These are phyloP conservation scores for Forbesichthys agassizii DNA, from an alignment of 2,113 vertebrate genomes.

Conservation along the genomic window DNA sequence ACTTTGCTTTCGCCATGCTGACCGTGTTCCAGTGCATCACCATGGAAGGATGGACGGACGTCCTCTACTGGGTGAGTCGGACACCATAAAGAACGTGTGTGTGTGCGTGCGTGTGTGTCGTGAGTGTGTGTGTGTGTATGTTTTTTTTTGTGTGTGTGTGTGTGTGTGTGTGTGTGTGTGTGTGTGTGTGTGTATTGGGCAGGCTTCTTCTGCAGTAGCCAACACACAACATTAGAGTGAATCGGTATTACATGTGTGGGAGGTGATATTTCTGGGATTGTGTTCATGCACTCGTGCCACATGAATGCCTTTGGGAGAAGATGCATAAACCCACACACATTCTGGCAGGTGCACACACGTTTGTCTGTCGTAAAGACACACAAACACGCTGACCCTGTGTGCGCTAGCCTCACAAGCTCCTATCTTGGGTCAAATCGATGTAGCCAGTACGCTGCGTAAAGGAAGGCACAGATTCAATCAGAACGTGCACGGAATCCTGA, in stretches of 20 bases:
- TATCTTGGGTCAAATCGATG: constrained; percentile 43
- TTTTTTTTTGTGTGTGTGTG: constrained; percentile 2
- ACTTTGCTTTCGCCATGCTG: constrained; percentile 98
- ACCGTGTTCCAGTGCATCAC: constrained; percentile 99
- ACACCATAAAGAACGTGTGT: constrained; percentile 35
- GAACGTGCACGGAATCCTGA: constrained; percentile 35
- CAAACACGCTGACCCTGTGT: constrained; percentile 5
- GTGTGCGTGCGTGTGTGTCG: constrained; percentile 1
- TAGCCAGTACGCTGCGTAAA: constrained; percentile 45
- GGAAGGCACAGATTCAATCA: constrained; percentile 34
- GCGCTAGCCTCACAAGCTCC: constrained; percentile 15
- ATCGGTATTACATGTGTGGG: not conserved
- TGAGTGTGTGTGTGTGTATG: not conserved
- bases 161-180: constrained; percentile 1
- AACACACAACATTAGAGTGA: not conserved
- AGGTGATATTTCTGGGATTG: not conserved
- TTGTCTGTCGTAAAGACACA: constrained; percentile 8
- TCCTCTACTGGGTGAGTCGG: constrained; percentile 96
- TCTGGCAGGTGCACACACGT: constrained; percentile 4
- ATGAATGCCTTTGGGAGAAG: constrained; percentile 30
- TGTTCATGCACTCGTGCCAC: constrained; percentile 7
- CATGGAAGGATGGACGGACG: constrained; percentile 99
- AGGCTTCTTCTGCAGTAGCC: not conserved
- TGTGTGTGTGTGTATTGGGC: not conserved
- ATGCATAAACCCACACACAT: constrained; percentile 6